A percentile compares a stretch with the other conserved stretches of the same genome.
These are phyloP conservation scores for Todiramphus saurophagus DNA, from an alignment of 2,113 vertebrate genomes.

Conservation along the genomic window DNA sequence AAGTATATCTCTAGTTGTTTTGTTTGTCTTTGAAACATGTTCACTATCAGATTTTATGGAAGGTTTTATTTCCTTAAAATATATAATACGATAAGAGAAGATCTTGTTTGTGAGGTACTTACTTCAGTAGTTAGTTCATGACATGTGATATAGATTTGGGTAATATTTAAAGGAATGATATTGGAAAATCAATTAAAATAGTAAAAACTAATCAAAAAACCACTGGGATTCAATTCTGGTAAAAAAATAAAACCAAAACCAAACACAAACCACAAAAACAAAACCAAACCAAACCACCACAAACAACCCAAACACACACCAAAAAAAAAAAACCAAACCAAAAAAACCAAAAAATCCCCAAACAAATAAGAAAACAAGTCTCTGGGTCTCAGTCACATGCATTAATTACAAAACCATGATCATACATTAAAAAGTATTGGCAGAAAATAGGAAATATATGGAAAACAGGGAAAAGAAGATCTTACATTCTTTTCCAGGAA, in stretches of 20 bases:
- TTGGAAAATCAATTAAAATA: neutral
- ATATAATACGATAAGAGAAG: neutral
- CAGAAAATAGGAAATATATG: neutral
- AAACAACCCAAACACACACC: too few species aligned
- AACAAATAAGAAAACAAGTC: neutral
- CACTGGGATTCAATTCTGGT: neutral
- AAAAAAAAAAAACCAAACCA: too few species aligned
- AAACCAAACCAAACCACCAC: too few species aligned
- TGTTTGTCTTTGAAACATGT: neutral
- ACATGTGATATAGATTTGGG: neutral
- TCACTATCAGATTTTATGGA: neutral
- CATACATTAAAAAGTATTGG: neutral
- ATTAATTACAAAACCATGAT: neutral
- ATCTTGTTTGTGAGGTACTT: neutral
- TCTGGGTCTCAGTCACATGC: neutral
- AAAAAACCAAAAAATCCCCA: neutral
- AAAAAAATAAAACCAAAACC: too few species aligned
- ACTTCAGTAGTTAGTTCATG: neutral
- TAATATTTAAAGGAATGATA: neutral
- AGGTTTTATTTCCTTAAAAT: neutral
- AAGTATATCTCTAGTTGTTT: neutral
- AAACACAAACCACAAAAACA: neutral
- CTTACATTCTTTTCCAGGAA: neutral
- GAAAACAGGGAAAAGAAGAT: neutral
- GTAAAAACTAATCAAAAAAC: neutral